phyloP scores from a whole-genome alignment of 2,113 vertebrate species.

The Syngnathoides biaculeatus region DNA sequence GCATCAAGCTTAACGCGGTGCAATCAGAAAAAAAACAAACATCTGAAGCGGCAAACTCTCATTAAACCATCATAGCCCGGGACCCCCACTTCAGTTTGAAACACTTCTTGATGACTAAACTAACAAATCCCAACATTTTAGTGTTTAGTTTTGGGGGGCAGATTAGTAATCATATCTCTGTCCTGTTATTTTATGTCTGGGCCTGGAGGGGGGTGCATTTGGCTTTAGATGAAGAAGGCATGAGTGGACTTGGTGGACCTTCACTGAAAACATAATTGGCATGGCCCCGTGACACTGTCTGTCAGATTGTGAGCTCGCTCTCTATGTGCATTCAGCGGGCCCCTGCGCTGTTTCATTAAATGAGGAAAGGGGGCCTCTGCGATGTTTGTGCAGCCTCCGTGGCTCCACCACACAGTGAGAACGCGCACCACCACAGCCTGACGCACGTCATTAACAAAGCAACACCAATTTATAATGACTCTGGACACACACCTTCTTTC shows the following conservation, averaged over 20 bases:
- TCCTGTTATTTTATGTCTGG: conserved; percentile 67
- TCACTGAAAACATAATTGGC: conserved; percentile 72
- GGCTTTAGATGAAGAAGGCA: conserved; percentile 30
- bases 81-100: conserved; percentile 56
- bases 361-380: conserved; percentile 58
- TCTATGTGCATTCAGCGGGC: conserved; percentile 53
- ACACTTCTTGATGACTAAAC: conserved; percentile 66
- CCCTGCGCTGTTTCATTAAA: conserved; percentile 71
- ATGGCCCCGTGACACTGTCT: conserved; percentile 62
- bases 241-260: conserved; percentile 34
- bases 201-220: conserved; percentile 23
- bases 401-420: conserved; percentile 65
- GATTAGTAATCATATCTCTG: conserved; percentile 69
- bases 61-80: conserved; percentile 45
- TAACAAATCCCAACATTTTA: conserved; percentile 62
- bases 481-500: not conserved
- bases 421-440: conserved; percentile 31
- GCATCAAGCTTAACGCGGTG: conserved; percentile 51
- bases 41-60: conserved; percentile 50
- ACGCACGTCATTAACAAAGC: conserved; percentile 46
- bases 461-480: conserved; percentile 33
- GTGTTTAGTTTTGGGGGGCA: conserved; percentile 53
- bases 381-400: conserved; percentile 71
- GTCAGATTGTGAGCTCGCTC: conserved; percentile 58
- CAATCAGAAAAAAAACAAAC: conserved; percentile 71